Base-by-base conservation (phyloP, 1,140 invertebrate species). In the Acromyrmex heyeri region DNA sequence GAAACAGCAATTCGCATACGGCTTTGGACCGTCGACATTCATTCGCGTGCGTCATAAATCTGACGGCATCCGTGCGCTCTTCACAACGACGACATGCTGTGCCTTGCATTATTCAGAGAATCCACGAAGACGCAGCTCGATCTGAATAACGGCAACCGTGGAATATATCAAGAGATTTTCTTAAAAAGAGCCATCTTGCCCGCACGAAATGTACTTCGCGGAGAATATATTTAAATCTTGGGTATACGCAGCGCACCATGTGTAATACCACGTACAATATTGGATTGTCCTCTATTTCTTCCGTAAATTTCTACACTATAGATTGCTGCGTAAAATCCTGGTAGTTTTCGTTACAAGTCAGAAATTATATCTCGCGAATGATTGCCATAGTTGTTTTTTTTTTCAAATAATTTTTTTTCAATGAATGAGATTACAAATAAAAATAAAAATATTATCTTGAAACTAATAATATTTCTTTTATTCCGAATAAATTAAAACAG, bases 141-240 rank as follows among this genome's bases (percentile, higher is more conserved):
- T 83, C 55, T 83, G 79, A 83, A 83, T 73, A 83, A 73, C 69
- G 44, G 69, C 38, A 73, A 30, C 55, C 55, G 79, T n/a, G 79
- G 79, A 83, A 83, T 83, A 83, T 24, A 82, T 82, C 67, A 73
- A 61, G 79, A 82, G 67, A 73, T 73, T 82, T 75, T 75, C 79
- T 73, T 82, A 73, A 82, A 82, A 82, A 55, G 55, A 50, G 69
- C 55, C 79, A 48, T 48, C 79, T 61, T 72, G 53, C 65, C 21
- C 67, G 21, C 67, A 53, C 10, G 34, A 70, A 34, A 81, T 34
- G 78, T 83, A 75, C 69, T 62, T 83, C n/a, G 57, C 79, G 57
- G 48, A 30, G 50, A 83, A 83, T 83, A 83, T 75, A 83, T 75
- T 83, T 83, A 83, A 83, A 83, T 44, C 69, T 62, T 48, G 53